Percentiles rank a stretch among this genome's conserved stretches.
These are phyloP conservation scores for Paedocypris sp. DNA, from an alignment of 2,113 vertebrate species.

Conservation along the genomic window DNA sequence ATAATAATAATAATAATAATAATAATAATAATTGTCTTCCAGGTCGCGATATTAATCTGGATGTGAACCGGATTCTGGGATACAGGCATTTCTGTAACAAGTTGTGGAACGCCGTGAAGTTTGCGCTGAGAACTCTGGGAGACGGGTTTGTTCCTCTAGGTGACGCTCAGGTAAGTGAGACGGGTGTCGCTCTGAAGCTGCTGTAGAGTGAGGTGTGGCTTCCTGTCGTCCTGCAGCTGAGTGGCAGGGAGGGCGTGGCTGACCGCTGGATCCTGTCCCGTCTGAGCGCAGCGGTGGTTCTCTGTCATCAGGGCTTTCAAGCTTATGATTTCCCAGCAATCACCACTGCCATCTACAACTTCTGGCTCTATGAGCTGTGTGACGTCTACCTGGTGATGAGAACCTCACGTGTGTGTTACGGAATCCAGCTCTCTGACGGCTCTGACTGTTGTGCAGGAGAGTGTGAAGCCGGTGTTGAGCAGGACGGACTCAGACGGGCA, in stretches of 20 bases:
- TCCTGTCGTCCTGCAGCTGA: slow-evolving; percentile 53
- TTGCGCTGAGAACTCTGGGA: slow-evolving; percentile 74
- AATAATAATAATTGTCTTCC: not conserved
- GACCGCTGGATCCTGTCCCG: slow-evolving; percentile 81
- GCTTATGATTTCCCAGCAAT: slow-evolving; percentile 73
- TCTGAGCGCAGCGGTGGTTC: slow-evolving; percentile 63
- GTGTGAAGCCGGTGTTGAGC: slow-evolving; percentile 73
- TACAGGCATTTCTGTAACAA: slow-evolving; percentile 93
- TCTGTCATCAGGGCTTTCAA: slow-evolving; percentile 65
- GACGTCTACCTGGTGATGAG: slow-evolving; percentile 74
- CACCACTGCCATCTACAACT: slow-evolving; percentile 79
- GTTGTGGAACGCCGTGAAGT: slow-evolving; percentile 87
- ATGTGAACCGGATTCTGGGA: slow-evolving; percentile 84
- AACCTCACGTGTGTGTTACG: too few species aligned
- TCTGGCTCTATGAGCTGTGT: slow-evolving; percentile 90
- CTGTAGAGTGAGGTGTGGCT: too few species aligned
- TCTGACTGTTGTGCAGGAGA: slow-evolving; percentile 59
- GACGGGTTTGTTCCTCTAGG: slow-evolving; percentile 62
- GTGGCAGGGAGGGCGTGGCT: slow-evolving; percentile 61
- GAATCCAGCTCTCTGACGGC: not conserved
- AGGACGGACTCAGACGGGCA: slow-evolving; percentile 45
- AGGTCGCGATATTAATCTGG: slow-evolving; percentile 88
- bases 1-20: not conserved
- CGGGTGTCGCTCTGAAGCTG: not conserved
- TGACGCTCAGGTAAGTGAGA: slow-evolving; percentile 56